Evolutionary conservation across 2,888 invertebrate genomes (phyloP).

Genomic region (Apamea monoglypha): DNA sequence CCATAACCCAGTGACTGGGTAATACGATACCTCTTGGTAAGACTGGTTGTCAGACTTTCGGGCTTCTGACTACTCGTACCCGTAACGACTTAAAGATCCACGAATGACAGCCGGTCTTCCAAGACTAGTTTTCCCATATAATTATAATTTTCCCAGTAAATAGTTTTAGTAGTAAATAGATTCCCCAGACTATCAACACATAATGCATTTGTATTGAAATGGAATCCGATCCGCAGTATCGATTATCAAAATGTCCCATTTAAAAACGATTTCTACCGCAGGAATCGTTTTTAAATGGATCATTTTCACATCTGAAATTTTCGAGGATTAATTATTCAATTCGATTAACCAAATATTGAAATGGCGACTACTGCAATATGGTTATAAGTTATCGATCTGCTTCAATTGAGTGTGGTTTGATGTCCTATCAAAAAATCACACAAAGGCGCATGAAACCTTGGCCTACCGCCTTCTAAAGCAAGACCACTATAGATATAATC

Average conservation of each 20-base stretch:
- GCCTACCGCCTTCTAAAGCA: neutral
- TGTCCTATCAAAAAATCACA: no score
- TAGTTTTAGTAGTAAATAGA: no score
- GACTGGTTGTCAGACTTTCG: no score
- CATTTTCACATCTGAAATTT: constrained; percentile 28
- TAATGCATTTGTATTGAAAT: constrained; percentile 17
- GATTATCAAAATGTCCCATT: constrained; percentile 28
- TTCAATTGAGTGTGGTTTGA: constrained; percentile 18
- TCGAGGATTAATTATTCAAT: constrained; percentile 42
- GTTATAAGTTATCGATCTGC: constrained; percentile 25
- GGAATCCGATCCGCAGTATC: neutral
- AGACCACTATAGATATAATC: neutral
- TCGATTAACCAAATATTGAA: constrained; percentile 39
- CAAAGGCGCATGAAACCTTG: no score
- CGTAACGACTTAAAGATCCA: no score
- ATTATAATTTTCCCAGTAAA: no score
- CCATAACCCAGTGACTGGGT: no score
- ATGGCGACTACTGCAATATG: neutral
- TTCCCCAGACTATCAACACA: neutral
- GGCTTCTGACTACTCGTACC: no score
- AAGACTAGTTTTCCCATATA: no score
- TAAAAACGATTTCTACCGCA: neutral
- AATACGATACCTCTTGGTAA: no score
- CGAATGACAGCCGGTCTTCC: no score
- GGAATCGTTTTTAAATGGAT: no score